Evolutionary conservation across 2,113 vertebrate species (phyloP).

Genomic region (Pipa parva): DNA sequence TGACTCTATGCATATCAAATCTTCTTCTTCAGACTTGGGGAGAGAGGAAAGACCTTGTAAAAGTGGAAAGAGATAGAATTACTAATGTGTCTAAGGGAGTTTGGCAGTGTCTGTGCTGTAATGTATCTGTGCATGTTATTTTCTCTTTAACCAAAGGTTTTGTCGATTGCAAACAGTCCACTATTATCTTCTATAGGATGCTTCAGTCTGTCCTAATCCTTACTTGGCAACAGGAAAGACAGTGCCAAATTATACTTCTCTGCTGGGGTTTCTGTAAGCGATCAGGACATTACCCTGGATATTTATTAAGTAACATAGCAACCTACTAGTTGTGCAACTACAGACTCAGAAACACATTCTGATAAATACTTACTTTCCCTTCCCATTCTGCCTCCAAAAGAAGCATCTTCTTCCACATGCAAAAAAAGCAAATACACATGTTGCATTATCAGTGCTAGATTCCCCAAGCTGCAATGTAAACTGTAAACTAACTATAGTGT

Average conservation of each 20-base stretch:
- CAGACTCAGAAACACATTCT: constrained; percentile 3
- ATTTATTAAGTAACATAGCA: constrained; percentile 34
- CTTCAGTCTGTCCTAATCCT: constrained; percentile 18
- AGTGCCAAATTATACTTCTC: constrained; percentile 30
- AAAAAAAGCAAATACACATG: too few relatives aligned
- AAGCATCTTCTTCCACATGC: too few relatives aligned
- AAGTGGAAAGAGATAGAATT: constrained; percentile 13
- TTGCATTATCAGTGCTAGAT: too few relatives aligned
- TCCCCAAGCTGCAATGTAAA: too few relatives aligned
- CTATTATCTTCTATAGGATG: constrained; percentile 22
- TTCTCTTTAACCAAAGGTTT: constrained; percentile 17
- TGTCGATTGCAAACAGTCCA: constrained; percentile 19
- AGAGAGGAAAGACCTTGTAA: neutral
- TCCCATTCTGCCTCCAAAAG: too few relatives aligned
- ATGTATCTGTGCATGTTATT: constrained; percentile 12
- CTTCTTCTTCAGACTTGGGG: neutral
- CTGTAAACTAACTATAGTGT: too few relatives aligned
- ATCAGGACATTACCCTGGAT: constrained; percentile 36
- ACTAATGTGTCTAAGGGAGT: constrained; percentile 8
- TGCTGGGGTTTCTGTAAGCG: constrained; percentile 34
- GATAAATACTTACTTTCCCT: too few relatives aligned
- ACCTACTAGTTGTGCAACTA: constrained; percentile 5
- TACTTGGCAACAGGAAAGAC: constrained; percentile 29
- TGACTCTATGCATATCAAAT: neutral
- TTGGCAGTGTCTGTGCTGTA: constrained; percentile 3